Conservation (phyloP, 2,113 vertebrate genomes). For the Sclerurus mexicanus region DNA sequence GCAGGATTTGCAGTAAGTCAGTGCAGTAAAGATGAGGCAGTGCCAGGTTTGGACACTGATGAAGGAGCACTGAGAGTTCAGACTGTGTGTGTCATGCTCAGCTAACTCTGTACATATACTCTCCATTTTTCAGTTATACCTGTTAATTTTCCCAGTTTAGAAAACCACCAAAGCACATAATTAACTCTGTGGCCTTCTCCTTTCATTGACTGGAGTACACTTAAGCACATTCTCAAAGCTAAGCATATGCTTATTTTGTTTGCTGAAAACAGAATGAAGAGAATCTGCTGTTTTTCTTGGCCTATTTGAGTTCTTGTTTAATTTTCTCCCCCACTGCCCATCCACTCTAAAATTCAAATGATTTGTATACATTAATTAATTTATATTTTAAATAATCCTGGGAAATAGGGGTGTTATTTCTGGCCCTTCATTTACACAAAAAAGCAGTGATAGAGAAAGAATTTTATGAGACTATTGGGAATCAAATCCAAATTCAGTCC, state of each 20-base stretch:
- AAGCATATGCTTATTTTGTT: fast-evolving
- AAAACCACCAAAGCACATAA: not conserved
- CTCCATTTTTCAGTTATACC: not conserved
- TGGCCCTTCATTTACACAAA: not conserved
- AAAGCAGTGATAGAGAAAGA: not conserved
- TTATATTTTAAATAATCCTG: not conserved
- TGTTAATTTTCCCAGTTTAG: not conserved
- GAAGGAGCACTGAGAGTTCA: not conserved
- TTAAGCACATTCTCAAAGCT: not conserved
- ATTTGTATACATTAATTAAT: not conserved
- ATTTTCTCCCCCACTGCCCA: not conserved
- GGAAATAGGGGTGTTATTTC: not conserved
- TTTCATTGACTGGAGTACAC: not conserved
- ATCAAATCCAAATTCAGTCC: not conserved
- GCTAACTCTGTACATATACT: not conserved
- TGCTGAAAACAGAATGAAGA: not conserved
- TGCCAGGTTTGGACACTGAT: not conserved
- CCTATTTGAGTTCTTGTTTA: not conserved
- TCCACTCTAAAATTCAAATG: not conserved
- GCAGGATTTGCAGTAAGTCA: not conserved
- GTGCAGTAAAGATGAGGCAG: fast-evolving
- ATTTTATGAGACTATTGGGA: not conserved
- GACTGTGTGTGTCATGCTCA: not conserved
- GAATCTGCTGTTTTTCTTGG: not conserved
- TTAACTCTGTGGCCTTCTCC: not conserved